Conservation (phyloP, 2,797 vertebrate species). For the Merluccius polli region DNA sequence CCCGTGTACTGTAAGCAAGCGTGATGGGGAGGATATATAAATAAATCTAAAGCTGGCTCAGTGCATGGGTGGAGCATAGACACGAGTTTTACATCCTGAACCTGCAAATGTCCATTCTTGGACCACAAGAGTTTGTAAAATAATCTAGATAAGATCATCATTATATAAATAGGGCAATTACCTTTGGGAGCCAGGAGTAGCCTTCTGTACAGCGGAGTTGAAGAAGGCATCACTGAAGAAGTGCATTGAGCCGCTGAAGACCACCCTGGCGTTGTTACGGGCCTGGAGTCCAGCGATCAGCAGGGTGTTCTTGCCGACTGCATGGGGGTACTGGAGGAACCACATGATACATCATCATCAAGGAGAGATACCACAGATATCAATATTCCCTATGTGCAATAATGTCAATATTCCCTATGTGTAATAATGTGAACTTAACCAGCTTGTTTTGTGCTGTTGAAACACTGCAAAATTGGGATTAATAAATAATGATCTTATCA, state of each 20-base stretch:
- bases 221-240: slow-evolving; percentile 98
- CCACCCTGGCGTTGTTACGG: slow-evolving; percentile 92
- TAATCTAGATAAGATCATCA: neutral
- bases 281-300: slow-evolving; percentile 95
- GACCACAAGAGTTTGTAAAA: neutral
- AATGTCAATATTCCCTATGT: no score
- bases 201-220: slow-evolving; percentile 91
- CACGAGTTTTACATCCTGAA: neutral
- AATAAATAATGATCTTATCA: no score
- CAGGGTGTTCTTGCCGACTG: slow-evolving; percentile 95
- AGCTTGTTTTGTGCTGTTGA: no score
- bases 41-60: neutral
- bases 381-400: no score
- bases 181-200: slow-evolving; percentile 82
- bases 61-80: neutral
- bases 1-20: neutral
- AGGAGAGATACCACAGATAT: no score
- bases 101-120: neutral
- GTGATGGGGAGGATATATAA: neutral
- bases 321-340: slow-evolving; percentile 86
- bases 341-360: neutral
- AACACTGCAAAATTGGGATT: no score
- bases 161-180: slow-evolving; percentile 30
- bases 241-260: slow-evolving; percentile 94
- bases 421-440: no score